These are phyloP conservation scores for Drosophila nikananu DNA, from an alignment of 1,140 invertebrate species.

Conservation along the genomic window DNA sequence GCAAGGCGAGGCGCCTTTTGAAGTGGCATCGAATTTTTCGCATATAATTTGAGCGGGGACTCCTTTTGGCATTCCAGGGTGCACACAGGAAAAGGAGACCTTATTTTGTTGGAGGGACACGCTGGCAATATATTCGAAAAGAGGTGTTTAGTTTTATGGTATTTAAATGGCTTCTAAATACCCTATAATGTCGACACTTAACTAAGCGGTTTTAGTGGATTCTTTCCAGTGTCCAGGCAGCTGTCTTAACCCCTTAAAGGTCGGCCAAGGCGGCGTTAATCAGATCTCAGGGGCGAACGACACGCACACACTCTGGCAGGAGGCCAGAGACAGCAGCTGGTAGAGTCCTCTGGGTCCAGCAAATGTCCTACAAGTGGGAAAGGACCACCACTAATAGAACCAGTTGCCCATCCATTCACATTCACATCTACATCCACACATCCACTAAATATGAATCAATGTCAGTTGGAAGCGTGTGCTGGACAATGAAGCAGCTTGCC, in stretches of 20 bases:
- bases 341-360: conserved; percentile 35
- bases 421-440: conserved; percentile 30
- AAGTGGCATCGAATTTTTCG: conserved; percentile 63
- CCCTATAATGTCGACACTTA: not conserved
- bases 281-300: conserved; percentile 68
- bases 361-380: conserved; percentile 68
- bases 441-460: conserved; percentile 79
- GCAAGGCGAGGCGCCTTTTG: conserved; percentile 65
- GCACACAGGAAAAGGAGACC: not conserved
- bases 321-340: conserved; percentile 14
- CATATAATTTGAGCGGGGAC: conserved; percentile 19
- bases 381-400: conserved; percentile 27
- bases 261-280: conserved; percentile 64
- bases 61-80: conserved; percentile 45
- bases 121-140: not conserved
- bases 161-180: not conserved
- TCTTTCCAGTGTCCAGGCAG: not conserved
- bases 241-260: conserved; percentile 73
- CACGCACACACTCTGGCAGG: conserved; percentile 46
- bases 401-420: conserved; percentile 4
- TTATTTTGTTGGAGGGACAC: not conserved
- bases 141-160: too few species aligned
- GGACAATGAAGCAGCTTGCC: conserved; percentile 78
- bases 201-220: not conserved
- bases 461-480: conserved; percentile 71